Conservation (phyloP, 2,888 invertebrate species). For the Epsilonema sp. region DNA sequence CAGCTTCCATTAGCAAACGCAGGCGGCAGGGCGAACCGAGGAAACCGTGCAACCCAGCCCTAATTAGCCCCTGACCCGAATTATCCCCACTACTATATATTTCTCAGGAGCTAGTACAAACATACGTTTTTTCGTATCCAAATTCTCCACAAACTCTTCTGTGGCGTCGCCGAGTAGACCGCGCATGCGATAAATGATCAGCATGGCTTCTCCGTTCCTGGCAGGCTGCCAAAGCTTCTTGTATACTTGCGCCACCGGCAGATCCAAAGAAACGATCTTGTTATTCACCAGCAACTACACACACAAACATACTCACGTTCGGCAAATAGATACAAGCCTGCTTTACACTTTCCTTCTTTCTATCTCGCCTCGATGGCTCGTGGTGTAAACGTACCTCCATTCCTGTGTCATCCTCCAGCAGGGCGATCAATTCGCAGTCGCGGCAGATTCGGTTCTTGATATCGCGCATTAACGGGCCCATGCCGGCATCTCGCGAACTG, state of each 20-base stretch:
- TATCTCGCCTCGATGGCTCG: too few species aligned
- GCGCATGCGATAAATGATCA: constrained; percentile 89
- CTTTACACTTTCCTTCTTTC: too few species aligned
- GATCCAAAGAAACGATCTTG: constrained; percentile 86
- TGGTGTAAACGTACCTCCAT: too few species aligned
- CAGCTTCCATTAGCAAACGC: too few species aligned
- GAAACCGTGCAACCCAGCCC: too few species aligned
- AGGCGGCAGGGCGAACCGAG: too few species aligned
- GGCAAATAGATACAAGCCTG: not conserved
- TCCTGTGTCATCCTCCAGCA: constrained; percentile 91
- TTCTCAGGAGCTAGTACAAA: constrained; percentile 10
- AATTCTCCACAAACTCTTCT: constrained; percentile 88
- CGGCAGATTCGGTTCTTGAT: constrained; percentile 78
- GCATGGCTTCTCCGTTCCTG: constrained; percentile 75
- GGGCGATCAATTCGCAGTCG: constrained; percentile 88
- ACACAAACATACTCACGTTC: too few species aligned
- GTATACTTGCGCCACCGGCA: constrained; percentile 61
- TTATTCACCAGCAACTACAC: constrained; percentile 72
- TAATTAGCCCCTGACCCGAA: too few species aligned
- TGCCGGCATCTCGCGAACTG: constrained; percentile 70
- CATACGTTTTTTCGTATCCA: constrained; percentile 49
- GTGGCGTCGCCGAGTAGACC: constrained; percentile 93
- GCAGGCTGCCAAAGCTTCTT: constrained; percentile 57
- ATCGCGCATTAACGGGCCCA: constrained; percentile 92
- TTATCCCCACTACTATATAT: too few species aligned